Base-by-base conservation (phyloP, 2,888 invertebrate genomes). In the Camptogramma bilineatum region DNA sequence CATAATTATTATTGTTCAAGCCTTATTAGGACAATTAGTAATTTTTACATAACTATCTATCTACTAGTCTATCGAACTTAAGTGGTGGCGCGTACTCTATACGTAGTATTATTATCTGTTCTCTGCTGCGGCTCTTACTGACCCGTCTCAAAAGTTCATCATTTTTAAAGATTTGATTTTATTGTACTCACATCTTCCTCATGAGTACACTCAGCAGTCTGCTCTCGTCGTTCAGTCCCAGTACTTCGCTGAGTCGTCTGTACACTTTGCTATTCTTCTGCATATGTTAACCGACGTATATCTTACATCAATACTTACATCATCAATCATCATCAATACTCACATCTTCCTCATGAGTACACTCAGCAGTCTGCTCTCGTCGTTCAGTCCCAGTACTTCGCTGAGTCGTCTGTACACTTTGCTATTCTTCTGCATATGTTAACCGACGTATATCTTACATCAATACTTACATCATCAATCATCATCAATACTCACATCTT, bases 281-380 rank as follows among this genome's bases (percentile, higher is more conserved):
- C 44, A 97, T 96, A 88, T 99, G 99, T 91, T 99, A 99, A 18
- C 99, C 98, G 52, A 99, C 98, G 90, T 99, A 99, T 77, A 99
- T 99, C 93, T 99, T 99, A 16, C 99, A n/a, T n/a, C n/a, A n/a
- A n/a, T n/a, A n/a, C n/a, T n/a, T n/a, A n/a, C n/a, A n/a, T n/a
- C n/a, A n/a, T n/a, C n/a, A n/a, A n/a, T n/a, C n/a, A n/a, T n/a
- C n/a, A n/a, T n/a, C n/a, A n/a, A n/a, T 48, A 94, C 96, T 95
- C 87, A 99, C 98, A 99, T 99, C 95, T 99, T 99, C 80, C 98
- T 95, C 90, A 99, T 98, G 83, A 99, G 98, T 70, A 99, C 98
- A 87, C 98, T 98, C 44, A 96, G 91, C 61, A 98, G 94, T 94
- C 98, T 98, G 42, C 98, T 96, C 93, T 99, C 99, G 85, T 99